A percentile compares a stretch with the other conserved stretches of the same genome.
Conservation (phyloP, 2,888 invertebrate species). For the Penaeus monodon region DNA sequence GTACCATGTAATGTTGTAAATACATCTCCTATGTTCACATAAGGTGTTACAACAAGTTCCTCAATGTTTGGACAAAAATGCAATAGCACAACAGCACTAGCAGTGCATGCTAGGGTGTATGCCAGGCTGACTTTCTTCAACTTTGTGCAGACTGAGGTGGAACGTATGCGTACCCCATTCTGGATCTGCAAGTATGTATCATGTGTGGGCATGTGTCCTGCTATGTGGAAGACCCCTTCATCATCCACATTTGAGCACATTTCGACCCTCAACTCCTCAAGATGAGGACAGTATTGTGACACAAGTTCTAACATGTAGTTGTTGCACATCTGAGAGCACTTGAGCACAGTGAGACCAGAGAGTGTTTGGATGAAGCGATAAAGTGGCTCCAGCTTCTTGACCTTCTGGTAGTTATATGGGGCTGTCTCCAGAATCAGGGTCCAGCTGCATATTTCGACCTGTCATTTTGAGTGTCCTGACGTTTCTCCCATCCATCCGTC, state of each 20-base stretch:
- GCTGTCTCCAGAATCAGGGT: conserved; percentile 20
- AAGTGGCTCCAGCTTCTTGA: conserved; percentile 29
- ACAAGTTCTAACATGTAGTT: conserved; percentile 56
- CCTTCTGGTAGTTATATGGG: conserved; percentile 15
- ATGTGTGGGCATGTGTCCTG: conserved; percentile 42
- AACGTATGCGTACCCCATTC: conserved; percentile 38
- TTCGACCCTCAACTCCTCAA: conserved; percentile 55
- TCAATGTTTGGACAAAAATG: conserved; percentile 58
- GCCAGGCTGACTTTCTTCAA: conserved; percentile 48
- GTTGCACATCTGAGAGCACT: conserved; percentile 55
- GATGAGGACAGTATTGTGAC: conserved; percentile 46
- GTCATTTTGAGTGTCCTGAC: conserved; percentile 47
- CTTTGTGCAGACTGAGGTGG: conserved; percentile 44
- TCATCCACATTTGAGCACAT: conserved; percentile 57
- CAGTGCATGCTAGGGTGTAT: conserved; percentile 53
- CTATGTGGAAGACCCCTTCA: conserved; percentile 48
- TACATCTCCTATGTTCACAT: conserved; percentile 61
- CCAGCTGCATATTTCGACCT: conserved; percentile 25
- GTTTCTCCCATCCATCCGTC: conserved; percentile 29
- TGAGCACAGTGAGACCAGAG: conserved; percentile 45
- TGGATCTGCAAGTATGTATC: conserved; percentile 45
- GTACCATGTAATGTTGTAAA: conserved; percentile 58
- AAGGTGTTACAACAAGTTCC: conserved; percentile 50
- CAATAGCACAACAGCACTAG: conserved; percentile 49
- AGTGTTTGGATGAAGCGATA: conserved; percentile 49